A percentile compares a stretch with the other conserved stretches of the same genome.
phyloP scores from a whole-genome alignment of 2,888 invertebrate genomes.

The Xestobium rufovillosum region DNA sequence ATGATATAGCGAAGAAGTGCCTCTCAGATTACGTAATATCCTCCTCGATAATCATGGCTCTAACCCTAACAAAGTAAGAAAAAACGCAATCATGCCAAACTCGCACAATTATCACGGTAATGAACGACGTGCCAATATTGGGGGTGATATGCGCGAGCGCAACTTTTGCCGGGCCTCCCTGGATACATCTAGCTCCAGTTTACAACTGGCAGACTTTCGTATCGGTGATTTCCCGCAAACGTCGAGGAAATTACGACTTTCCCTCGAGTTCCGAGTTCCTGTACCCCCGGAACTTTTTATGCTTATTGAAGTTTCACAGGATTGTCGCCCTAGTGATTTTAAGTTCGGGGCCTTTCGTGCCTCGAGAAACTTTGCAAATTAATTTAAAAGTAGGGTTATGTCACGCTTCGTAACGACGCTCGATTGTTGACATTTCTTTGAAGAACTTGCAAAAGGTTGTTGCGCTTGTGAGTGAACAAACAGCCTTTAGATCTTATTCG shows the following conservation, averaged over 20 bases:
- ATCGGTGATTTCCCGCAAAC: constrained; percentile 20
- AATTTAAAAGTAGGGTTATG: too few relatives aligned
- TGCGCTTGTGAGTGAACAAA: too few relatives aligned
- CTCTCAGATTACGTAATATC: constrained; percentile 17
- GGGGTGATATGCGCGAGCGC: constrained; percentile 29
- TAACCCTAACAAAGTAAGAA: constrained; percentile 17
- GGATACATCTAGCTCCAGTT: constrained; percentile 35
- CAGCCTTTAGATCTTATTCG: too few relatives aligned
- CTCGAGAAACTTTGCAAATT: too few relatives aligned
- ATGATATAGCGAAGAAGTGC: too few relatives aligned
- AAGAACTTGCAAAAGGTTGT: too few relatives aligned
- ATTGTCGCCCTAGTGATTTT: too few relatives aligned
- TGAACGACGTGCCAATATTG: constrained; percentile 30
- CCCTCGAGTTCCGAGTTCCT: not conserved
- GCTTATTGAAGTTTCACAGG: too few relatives aligned
- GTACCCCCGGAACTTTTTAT: too few relatives aligned
- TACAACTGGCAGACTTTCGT: constrained; percentile 28
- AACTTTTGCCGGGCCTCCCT: constrained; percentile 32
- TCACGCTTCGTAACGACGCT: too few relatives aligned
- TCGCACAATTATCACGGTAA: constrained; percentile 30
- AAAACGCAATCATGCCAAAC: constrained; percentile 31
- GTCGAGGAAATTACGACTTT: constrained; percentile 18
- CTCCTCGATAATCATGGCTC: constrained; percentile 19
- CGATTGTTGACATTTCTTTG: too few relatives aligned
- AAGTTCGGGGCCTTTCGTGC: too few relatives aligned